A percentile compares a stretch with the other conserved stretches of the same genome.
phyloP scores from a whole-genome alignment of 1,140 invertebrate species.

The Diorhabda carinulata region DNA sequence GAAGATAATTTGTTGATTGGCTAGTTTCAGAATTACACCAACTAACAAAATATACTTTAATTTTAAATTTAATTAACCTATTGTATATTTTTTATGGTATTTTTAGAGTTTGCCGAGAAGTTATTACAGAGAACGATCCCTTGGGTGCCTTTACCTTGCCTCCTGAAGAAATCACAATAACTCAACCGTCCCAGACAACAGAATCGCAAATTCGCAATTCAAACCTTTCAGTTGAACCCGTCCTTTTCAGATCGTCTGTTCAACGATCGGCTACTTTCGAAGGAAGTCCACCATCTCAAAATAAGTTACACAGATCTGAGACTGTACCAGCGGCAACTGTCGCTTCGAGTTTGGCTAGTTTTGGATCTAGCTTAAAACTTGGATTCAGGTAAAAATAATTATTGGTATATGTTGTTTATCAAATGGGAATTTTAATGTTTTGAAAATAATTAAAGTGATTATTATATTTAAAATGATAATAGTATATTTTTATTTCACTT shows the following conservation, averaged over 20 bases:
- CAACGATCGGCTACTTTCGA: slow-evolving; percentile 58
- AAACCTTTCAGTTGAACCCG: slow-evolving; percentile 36
- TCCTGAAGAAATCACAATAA: slow-evolving; percentile 30
- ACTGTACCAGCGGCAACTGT: slow-evolving; percentile 73
- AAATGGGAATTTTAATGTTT: background rate
- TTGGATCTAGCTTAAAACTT: slow-evolving; percentile 75
- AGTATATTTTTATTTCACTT: background rate
- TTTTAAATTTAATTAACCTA: too few species aligned
- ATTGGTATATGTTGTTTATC: slow-evolving; percentile 54
- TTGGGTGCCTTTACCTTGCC: slow-evolving; percentile 71
- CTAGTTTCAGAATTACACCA: too few species aligned
- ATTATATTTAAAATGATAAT: background rate
- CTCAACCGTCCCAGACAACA: slow-evolving; percentile 28
- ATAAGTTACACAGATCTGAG: slow-evolving; percentile 70
- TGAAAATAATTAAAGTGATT: background rate
- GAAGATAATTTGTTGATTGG: too few species aligned
- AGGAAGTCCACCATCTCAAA: slow-evolving; percentile 50
- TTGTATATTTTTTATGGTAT: too few species aligned
- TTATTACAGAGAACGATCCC: slow-evolving; percentile 52
- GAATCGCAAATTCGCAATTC: slow-evolving; percentile 20
- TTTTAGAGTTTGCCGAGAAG: slow-evolving; percentile 27
- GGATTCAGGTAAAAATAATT: slow-evolving; percentile 71
- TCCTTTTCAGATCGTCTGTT: slow-evolving; percentile 41
- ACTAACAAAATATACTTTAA: too few species aligned
- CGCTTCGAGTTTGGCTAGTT: slow-evolving; percentile 69